Evolutionary conservation across 2,797 vertebrate genomes (phyloP).

Genomic region (Enteromius viviparus): DNA sequence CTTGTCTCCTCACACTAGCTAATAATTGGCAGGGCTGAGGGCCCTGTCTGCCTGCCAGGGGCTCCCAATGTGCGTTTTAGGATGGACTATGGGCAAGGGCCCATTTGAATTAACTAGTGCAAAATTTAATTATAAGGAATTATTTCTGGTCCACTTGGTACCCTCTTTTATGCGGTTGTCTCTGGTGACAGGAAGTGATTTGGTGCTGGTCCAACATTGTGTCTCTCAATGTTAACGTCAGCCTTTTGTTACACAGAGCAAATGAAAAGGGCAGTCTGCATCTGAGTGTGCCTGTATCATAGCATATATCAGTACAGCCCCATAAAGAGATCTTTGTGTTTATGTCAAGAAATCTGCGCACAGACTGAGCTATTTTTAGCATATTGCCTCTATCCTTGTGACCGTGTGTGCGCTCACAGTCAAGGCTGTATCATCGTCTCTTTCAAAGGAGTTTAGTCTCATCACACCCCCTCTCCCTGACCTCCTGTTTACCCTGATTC

Average conservation of each 20-base stretch:
- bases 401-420: neutral
- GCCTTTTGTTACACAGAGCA: constrained; percentile 20
- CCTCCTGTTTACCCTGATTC: constrained; percentile 50
- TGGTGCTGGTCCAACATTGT: constrained; percentile 34
- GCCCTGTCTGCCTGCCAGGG: constrained; percentile 23
- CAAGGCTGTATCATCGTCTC: constrained; percentile 20
- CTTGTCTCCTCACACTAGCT: constrained; percentile 26
- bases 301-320: constrained; percentile 2
- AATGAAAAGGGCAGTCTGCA: neutral
- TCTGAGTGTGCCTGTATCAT: constrained; percentile 27
- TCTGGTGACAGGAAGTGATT: constrained; percentile 56
- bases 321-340: constrained; percentile 27
- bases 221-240: constrained; percentile 28
- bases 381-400: constrained; percentile 28
- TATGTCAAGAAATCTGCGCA: constrained; percentile 14
- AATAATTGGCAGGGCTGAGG: constrained; percentile 26
- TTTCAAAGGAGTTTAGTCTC: constrained; percentile 37
- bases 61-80: constrained; percentile 36
- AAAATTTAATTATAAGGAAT: constrained; percentile 72
- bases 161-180: constrained; percentile 63
- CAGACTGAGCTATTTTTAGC: constrained; percentile 33
- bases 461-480: constrained; percentile 37
- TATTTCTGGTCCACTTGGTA: constrained; percentile 70
- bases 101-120: constrained; percentile 67
- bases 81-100: constrained; percentile 38